A percentile compares a stretch with the other conserved stretches of the same genome.
Evolutionary conservation across 2,113 vertebrate species (phyloP).

Genomic region (Uropsilus gracilis): DNA sequence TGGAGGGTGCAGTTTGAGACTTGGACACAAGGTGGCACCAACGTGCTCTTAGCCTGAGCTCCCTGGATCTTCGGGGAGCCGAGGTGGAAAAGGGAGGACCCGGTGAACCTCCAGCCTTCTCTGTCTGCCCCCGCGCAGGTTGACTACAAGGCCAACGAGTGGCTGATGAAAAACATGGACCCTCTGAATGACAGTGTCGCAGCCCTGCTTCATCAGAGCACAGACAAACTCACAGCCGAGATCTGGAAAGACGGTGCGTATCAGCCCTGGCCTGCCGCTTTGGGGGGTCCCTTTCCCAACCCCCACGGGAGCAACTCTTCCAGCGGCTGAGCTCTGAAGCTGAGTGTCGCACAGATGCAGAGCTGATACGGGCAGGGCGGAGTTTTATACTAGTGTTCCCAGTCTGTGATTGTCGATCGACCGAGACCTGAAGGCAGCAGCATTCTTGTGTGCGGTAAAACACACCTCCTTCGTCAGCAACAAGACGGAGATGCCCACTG

Average conservation of each 20-base stretch:
- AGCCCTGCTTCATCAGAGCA: constrained; percentile 92
- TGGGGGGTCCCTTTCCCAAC: no score
- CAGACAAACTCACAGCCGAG: constrained; percentile 92
- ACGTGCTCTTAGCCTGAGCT: accelerated
- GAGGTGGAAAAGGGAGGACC: neutral
- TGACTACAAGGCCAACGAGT: constrained; percentile 93
- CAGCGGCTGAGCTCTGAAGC: neutral
- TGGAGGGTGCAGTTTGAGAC: neutral
- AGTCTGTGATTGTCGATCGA: neutral
- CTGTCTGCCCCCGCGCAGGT: constrained; percentile 83
- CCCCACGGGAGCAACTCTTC: neutral
- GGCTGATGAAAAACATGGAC: constrained; percentile 97
- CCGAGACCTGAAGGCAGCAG: neutral
- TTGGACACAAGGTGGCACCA: neutral
- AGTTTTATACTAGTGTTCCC: neutral
- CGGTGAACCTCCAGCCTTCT: accelerated
- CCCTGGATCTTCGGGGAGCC: neutral
- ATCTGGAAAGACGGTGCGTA: constrained; percentile 97
- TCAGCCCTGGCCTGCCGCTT: constrained; percentile 51
- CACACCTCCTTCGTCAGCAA: neutral
- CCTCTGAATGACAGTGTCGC: constrained; percentile 94
- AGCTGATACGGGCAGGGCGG: neutral
- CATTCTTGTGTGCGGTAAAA: neutral
- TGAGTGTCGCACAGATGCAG: neutral
- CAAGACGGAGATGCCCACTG: neutral